phyloP scores from a whole-genome alignment of 2,797 vertebrate genomes.

The Sebastolobus altivelis region DNA sequence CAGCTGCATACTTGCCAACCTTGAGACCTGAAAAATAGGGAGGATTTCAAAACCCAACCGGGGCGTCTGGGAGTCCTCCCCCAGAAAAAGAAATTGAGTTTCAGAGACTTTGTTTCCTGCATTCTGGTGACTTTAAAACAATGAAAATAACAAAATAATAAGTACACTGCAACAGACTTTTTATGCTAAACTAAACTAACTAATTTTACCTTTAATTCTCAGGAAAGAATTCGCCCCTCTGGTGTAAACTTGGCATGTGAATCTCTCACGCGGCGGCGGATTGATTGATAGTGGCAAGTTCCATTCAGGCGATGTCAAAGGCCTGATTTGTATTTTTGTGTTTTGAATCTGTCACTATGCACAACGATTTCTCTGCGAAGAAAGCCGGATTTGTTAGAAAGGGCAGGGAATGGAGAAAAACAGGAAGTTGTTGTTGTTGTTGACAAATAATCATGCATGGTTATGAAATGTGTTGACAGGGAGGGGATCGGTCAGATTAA shows the following conservation, averaged over 20 bases:
- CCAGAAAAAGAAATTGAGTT: too few species aligned
- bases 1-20: conserved; percentile 28
- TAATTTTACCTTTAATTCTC: too few species aligned
- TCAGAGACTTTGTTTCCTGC: too few species aligned
- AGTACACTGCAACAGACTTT: too few species aligned
- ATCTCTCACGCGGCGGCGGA: neutral
- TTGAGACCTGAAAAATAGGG: too few species aligned
- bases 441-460: conserved; percentile 24
- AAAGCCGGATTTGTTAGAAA: conserved; percentile 20
- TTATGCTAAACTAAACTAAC: too few species aligned
- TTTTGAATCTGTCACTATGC: conserved; percentile 41
- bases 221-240: too few species aligned
- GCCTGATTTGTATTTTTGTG: conserved; percentile 59
- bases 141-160: too few species aligned
- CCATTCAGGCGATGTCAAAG: conserved; percentile 42
- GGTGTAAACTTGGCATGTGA: too few species aligned
- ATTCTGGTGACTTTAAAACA: too few species aligned
- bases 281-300: conserved; percentile 58
- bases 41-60: too few species aligned
- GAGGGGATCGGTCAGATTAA: conserved; percentile 40
- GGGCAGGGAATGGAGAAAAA: conserved; percentile 9
- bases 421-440: conserved; percentile 12
- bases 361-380: conserved; percentile 14
- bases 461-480: conserved; percentile 40
- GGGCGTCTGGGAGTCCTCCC: too few species aligned